These are phyloP conservation scores for Atta cephalotes DNA, from an alignment of 1,140 invertebrate species.

Conservation along the genomic window DNA sequence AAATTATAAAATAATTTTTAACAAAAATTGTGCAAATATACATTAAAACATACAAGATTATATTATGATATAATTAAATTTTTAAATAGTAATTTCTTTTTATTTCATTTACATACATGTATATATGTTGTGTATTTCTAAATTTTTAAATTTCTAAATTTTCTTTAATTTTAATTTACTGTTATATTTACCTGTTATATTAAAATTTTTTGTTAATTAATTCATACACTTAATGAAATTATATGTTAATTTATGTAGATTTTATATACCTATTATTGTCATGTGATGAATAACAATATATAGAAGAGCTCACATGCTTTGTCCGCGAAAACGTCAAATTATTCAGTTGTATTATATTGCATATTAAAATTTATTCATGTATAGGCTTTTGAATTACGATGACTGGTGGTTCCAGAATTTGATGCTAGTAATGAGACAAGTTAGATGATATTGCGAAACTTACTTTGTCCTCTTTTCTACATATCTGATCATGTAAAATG, in stretches of 20 bases:
- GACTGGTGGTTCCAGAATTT: background rate
- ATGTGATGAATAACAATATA: constrained; percentile 18
- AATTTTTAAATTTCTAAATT: background rate
- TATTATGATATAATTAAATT: background rate
- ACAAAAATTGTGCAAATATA: background rate
- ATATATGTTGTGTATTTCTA: background rate
- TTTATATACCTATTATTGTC: constrained; percentile 9
- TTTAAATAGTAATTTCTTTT: background rate
- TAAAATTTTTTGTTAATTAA: constrained; percentile 3
- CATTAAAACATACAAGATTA: background rate
- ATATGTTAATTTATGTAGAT: constrained; percentile 33
- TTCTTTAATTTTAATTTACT: too few relatives aligned
- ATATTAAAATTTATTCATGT: constrained; percentile 20
- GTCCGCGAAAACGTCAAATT: background rate
- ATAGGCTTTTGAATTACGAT: constrained; percentile 8
- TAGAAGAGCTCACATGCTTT: background rate
- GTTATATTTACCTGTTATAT: background rate
- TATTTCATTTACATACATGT: background rate
- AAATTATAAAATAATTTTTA: constrained; percentile 1
- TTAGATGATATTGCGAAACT: constrained; percentile 39
- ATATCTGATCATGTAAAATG: constrained; percentile 28
- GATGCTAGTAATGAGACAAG: constrained; percentile 17
- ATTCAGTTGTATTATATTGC: constrained; percentile 6
- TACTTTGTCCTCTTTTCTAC: constrained; percentile 6
- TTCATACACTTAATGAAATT: background rate